These are phyloP conservation scores for Cephalotes varians DNA, from an alignment of 2,888 invertebrate genomes.

Conservation along the genomic window DNA sequence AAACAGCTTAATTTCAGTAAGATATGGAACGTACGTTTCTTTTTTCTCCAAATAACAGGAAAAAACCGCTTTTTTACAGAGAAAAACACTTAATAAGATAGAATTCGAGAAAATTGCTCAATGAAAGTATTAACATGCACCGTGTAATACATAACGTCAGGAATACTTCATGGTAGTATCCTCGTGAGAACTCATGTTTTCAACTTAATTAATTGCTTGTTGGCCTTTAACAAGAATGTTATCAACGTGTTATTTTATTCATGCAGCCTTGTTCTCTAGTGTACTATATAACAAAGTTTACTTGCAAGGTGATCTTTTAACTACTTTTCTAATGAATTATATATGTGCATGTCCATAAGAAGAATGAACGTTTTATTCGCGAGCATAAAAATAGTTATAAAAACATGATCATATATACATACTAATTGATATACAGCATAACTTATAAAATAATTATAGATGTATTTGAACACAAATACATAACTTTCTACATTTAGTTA, in stretches of 20 bases:
- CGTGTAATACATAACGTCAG: background rate
- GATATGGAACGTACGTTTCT: background rate
- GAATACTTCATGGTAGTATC: constrained; percentile 1
- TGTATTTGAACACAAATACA: background rate
- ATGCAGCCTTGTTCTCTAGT: background rate
- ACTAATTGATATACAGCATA: background rate
- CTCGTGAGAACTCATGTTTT: constrained; percentile 22
- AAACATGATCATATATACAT: background rate
- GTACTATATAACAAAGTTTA: constrained; percentile 4
- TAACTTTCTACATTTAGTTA: background rate
- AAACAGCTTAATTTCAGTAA: background rate
- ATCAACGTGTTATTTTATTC: constrained; percentile 21
- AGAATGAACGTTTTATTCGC: background rate
- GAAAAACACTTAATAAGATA: background rate
- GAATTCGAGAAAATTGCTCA: background rate
- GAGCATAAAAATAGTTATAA: background rate
- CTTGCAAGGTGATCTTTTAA: background rate
- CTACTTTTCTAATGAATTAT: background rate
- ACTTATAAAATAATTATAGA: background rate
- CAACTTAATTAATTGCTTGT: constrained; percentile 40
- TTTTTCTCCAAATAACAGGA: background rate
- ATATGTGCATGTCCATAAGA: background rate
- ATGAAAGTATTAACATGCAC: background rate
- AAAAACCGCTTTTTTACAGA: background rate
- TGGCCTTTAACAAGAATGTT: background rate